Conservation (phyloP, 2,888 invertebrate genomes). For the Drosophila mulleri region DNA sequence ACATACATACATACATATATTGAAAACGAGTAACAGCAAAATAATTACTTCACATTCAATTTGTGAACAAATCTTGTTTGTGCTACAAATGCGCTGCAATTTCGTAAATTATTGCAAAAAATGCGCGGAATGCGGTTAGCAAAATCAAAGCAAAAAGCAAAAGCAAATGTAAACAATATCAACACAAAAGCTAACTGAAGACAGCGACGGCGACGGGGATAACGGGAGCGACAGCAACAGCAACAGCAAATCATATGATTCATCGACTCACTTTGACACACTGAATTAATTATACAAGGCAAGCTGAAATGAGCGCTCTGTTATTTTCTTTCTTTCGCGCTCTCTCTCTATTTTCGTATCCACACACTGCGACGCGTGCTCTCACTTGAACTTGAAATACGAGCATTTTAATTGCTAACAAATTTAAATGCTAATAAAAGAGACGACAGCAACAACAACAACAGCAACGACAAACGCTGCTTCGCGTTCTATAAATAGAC, state of each 20-base stretch:
- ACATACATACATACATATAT: neutral
- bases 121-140: slow-evolving; percentile 72
- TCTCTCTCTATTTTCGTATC: neutral
- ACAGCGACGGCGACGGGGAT: slow-evolving; percentile 30
- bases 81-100: slow-evolving; percentile 38
- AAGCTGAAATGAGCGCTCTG: slow-evolving; percentile 11
- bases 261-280: slow-evolving; percentile 66
- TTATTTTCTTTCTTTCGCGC: slow-evolving; percentile 4
- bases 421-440: slow-evolving; percentile 67
- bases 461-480: slow-evolving; percentile 6
- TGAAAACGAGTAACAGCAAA: neutral
- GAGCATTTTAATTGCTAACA: slow-evolving; percentile 49
- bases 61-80: slow-evolving; percentile 40
- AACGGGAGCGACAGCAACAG: slow-evolving; percentile 26
- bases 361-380: slow-evolving; percentile 54
- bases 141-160: neutral
- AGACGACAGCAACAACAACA: slow-evolving; percentile 10
- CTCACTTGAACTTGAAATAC: slow-evolving; percentile 70
- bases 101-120: slow-evolving; percentile 66
- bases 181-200: slow-evolving; percentile 15
- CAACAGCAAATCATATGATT: slow-evolving; percentile 56
- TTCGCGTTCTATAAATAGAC: slow-evolving; percentile 30
- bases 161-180: slow-evolving; percentile 6
- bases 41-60: slow-evolving; percentile 10
- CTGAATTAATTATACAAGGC: slow-evolving; percentile 60